Percentiles rank a stretch among this genome's conserved stretches.
Evolutionary conservation across 1,140 invertebrate species (phyloP).

Genomic region (Zaprionus davidi): DNA sequence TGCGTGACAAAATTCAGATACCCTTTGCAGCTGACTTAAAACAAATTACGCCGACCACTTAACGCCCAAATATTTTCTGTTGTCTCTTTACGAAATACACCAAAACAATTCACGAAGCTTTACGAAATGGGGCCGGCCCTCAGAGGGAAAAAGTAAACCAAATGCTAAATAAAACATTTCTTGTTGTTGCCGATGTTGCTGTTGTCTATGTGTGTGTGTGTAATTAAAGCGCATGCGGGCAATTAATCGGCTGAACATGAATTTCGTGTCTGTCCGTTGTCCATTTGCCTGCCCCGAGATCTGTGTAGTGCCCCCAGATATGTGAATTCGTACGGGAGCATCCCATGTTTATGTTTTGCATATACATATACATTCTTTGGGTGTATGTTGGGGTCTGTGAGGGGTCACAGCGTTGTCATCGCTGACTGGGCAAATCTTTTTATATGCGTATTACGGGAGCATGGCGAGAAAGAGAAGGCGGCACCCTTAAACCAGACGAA

Average conservation of each 20-base stretch:
- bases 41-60: constrained; percentile 63
- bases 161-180: constrained; percentile 57
- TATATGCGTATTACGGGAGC: constrained; percentile 6
- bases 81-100: constrained; percentile 68
- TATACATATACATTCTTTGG: constrained; percentile 16
- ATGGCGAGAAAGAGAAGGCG: background rate
- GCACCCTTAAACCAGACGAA: background rate
- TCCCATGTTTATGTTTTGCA: constrained; percentile 62
- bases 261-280: constrained; percentile 51
- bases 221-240: constrained; percentile 81
- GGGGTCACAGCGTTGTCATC: constrained; percentile 51
- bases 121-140: constrained; percentile 51
- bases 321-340: constrained; percentile 5
- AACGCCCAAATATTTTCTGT: constrained; percentile 48
- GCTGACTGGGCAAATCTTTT: constrained; percentile 47
- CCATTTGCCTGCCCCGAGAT: constrained; percentile 10
- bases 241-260: constrained; percentile 75
- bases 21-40: constrained; percentile 23
- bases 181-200: constrained; percentile 25
- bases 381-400: constrained; percentile 31
- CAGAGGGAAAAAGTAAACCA: constrained; percentile 58
- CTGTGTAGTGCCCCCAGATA: constrained; percentile 17
- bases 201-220: constrained; percentile 21
- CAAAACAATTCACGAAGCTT: constrained; percentile 51
- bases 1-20: constrained; percentile 18